Base-by-base conservation (phyloP, 2,888 invertebrate genomes). In the Catotricha subobsoleta region DNA sequence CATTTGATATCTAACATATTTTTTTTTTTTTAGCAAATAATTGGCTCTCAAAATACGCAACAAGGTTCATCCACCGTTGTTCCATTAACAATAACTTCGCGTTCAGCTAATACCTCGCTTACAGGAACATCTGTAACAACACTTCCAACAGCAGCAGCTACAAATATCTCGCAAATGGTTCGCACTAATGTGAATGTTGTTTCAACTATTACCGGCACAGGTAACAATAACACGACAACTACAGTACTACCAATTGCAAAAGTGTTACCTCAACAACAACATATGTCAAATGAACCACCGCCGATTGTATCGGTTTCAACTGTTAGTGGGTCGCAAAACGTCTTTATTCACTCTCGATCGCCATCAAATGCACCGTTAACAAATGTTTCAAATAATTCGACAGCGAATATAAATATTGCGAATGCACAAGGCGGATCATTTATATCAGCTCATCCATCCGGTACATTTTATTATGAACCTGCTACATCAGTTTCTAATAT, bases 391-490 rank as follows among this genome's bases (percentile, higher is more conserved):
- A 44, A 45, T n/a, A 46, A 43, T 25, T 46, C 51, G 3, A 48
- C 51, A 3, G 41, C 52, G 3, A 36, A n/a, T 29, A 53, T 50
- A 0, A 48, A 52, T 16, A 49, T 56, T 1, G 59, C 57, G 43
- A 45, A 58, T 34, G 55, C 58, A 3, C 50, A 54, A 1, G 57
- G 58, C 23, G 55, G 58, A 20, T 20, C 35, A 20, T 20, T 20
- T 21, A 13, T n/a, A n/a, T n/a, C 9, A 10, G 12, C 6, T 6
- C 10, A 25, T 25, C 6, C 35, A 18, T n/a, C 15, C 28, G 25
- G 39, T 6, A 59, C 62, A 2, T 60, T 62, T 21, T 62, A 60
- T 44, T 62, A 62, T 44, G 62, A 62, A 7, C 42, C 35, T 27
- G 34, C 39, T 5, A 25, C 42, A 8, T 31, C 41, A 10, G 10